A percentile compares a stretch with the other conserved stretches of the same genome.
phyloP scores from a whole-genome alignment of 2,888 invertebrate genomes.

The Geophilus truncorum region DNA sequence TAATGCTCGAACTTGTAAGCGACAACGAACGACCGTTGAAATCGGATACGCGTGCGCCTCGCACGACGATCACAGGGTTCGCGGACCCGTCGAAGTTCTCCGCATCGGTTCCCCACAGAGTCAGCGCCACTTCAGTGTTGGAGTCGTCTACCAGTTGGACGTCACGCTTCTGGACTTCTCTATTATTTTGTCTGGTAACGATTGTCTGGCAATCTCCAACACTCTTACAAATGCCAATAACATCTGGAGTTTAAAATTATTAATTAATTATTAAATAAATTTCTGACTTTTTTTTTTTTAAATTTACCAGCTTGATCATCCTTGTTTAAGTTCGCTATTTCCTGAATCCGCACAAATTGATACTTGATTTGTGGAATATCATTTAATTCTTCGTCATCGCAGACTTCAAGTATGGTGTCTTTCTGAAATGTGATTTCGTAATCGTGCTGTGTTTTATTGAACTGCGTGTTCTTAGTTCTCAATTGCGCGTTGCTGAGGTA shows the following conservation, averaged over 20 bases:
- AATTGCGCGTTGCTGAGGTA: slow-evolving; percentile 75
- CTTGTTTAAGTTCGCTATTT: slow-evolving; percentile 62
- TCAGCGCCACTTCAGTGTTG: slow-evolving; percentile 67
- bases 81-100: slow-evolving; percentile 70
- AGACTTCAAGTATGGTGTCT: slow-evolving; percentile 61
- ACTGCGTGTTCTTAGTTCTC: slow-evolving; percentile 94
- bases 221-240: slow-evolving; percentile 79
- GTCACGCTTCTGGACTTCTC: slow-evolving; percentile 84
- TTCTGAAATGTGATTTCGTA: slow-evolving; percentile 87
- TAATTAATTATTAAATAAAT: too few relatives aligned
- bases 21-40: slow-evolving; percentile 60
- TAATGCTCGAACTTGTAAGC: slow-evolving; percentile 44
- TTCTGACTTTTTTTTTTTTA: too few relatives aligned
- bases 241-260: slow-evolving; percentile 57
- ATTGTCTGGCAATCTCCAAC: slow-evolving; percentile 66
- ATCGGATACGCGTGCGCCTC: slow-evolving; percentile 77
- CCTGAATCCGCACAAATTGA: slow-evolving; percentile 68
- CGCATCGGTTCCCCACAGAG: slow-evolving; percentile 85
- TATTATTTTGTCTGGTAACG: slow-evolving; percentile 66
- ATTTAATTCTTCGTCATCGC: slow-evolving; percentile 53
- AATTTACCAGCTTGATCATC: slow-evolving; percentile 69
- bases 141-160: slow-evolving; percentile 78
- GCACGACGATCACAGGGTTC: slow-evolving; percentile 78
- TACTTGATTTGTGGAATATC: slow-evolving; percentile 72
- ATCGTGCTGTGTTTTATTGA: slow-evolving; percentile 75